Base-by-base conservation (phyloP, 1,140 invertebrate species). In the Popillia japonica region DNA sequence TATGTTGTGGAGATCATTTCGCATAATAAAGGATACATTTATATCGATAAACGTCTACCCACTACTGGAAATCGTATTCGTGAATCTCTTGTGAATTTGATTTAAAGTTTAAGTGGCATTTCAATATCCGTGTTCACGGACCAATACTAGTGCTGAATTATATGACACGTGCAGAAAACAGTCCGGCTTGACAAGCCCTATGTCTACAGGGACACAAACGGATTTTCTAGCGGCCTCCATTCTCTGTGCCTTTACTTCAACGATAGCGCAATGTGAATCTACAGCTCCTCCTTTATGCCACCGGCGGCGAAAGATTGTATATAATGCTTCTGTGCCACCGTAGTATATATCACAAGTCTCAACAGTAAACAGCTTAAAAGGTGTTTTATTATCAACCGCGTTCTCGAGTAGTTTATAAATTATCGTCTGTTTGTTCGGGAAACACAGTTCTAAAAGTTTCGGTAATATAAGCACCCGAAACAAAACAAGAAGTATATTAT, bases 61-160 rank as follows among this genome's bases (percentile, higher is more conserved):
- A 72, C 78, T 76, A 79, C 78, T 78, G 76, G n/a, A 2, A 34
- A 4, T 34, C 44, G 77, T 75, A 74, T 27, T 68, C 78, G 81
- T 82, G 81, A 83, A 81, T 81, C 80, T 79, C 79, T 79, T 79
- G 78, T 55, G 81, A 82, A 83, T 83, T 83, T 83, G 82, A 83
- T 83, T 82, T 83, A 83, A 83, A 82, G 82, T 83, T 82, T 80
- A 82, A 80, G 79, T 81, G 82, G 82, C 82, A 82, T 83, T 83
- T 82, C 82, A 83, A 83, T 83, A 83, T 81, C 78, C 81, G 79
- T 80, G 82, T 82, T 82, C 81, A 79, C 78, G 79, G 80, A 77
- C 79, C 80, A 80, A 72, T 83, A 78, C 64, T 73, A 61, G 64
- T 75, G 61, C 48, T 77, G 78, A 82, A 79, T 78, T 80, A 82